phyloP scores from a whole-genome alignment of 2,888 invertebrate species.

The Rhingia rostrata region DNA sequence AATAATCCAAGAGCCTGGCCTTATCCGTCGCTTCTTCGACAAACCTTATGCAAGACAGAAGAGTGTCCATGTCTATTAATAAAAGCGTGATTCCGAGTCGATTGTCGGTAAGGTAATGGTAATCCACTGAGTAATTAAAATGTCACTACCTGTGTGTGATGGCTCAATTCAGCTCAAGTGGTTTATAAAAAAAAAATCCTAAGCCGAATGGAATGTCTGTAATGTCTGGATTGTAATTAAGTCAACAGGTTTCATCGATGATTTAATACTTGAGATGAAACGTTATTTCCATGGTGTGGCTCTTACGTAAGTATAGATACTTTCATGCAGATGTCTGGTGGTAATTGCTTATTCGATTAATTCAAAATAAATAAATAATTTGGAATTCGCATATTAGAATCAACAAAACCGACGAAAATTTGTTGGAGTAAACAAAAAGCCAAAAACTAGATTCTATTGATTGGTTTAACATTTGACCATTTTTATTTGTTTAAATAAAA shows the following conservation, averaged over 20 bases:
- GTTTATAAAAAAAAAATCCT: constrained; percentile 4
- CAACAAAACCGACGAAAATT: background rate
- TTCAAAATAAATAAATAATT: no score
- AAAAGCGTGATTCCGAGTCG: constrained; percentile 64
- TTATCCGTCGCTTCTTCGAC: constrained; percentile 2
- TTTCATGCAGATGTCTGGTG: no score
- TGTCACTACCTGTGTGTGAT: constrained; percentile 38
- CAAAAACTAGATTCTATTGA: no score
- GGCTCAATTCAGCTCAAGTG: constrained; percentile 17
- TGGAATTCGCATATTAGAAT: constrained; percentile 25
- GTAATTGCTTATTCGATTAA: no score
- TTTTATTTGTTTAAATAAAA: no score
- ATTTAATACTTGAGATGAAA: background rate
- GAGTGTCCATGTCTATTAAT: constrained; percentile 13
- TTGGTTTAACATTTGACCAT: no score
- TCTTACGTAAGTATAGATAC: no score
- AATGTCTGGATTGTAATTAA: constrained; percentile 44
- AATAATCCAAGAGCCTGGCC: constrained; percentile 38
- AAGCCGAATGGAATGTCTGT: constrained; percentile 15
- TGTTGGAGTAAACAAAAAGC: no score
- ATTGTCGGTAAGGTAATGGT: constrained; percentile 53
- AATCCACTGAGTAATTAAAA: constrained; percentile 65
- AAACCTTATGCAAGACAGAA: background rate
- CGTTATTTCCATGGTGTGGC: background rate
- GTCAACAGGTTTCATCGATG: constrained; percentile 38